A percentile compares a stretch with the other conserved stretches of the same genome.
Conservation (phyloP, 2,797 vertebrate species). For the Galaxias olidus region DNA sequence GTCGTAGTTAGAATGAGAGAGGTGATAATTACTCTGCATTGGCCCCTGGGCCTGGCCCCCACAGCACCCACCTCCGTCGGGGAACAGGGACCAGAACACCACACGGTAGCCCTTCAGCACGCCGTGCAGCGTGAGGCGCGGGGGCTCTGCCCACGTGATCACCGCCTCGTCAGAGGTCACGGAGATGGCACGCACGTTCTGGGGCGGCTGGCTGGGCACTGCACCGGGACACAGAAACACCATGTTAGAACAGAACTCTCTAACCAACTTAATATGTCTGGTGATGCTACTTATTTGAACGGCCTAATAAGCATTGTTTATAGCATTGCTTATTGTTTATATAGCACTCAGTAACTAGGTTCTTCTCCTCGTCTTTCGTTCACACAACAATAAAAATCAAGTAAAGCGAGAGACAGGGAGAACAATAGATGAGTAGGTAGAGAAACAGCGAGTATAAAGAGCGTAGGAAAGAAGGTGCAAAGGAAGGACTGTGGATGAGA, state of each 20-base stretch:
- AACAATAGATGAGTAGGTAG: slow-evolving; percentile 19
- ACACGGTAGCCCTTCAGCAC: slow-evolving; percentile 94
- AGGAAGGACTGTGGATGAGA: slow-evolving; percentile 12
- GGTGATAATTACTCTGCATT: slow-evolving; percentile 77
- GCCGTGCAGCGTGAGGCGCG: slow-evolving; percentile 93
- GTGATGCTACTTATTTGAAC: neutral
- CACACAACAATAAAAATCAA: neutral
- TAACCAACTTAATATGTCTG: neutral
- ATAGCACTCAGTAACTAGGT: too few relatives aligned
- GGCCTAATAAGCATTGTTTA: too few relatives aligned
- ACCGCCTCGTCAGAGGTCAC: slow-evolving; percentile 96
- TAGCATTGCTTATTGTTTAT: too few relatives aligned
- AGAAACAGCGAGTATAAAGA: slow-evolving; percentile 3
- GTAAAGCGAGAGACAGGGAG: slow-evolving; percentile 24
- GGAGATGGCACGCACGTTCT: slow-evolving; percentile 93
- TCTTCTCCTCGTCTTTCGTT: too few relatives aligned
- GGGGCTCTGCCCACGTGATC: slow-evolving; percentile 96
- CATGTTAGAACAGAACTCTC: neutral
- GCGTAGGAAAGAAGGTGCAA: slow-evolving; percentile 4
- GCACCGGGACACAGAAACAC: slow-evolving; percentile 8
- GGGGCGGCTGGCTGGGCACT: slow-evolving; percentile 97
- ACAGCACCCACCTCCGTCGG: slow-evolving; percentile 92
- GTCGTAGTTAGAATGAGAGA: slow-evolving; percentile 66
- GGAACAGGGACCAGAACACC: slow-evolving; percentile 98
- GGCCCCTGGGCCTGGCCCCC: slow-evolving; percentile 73